Percentiles rank a stretch among this genome's conserved stretches.
Conservation (phyloP, 2,797 vertebrate species). For the Muraenolepis orangiensis region DNA sequence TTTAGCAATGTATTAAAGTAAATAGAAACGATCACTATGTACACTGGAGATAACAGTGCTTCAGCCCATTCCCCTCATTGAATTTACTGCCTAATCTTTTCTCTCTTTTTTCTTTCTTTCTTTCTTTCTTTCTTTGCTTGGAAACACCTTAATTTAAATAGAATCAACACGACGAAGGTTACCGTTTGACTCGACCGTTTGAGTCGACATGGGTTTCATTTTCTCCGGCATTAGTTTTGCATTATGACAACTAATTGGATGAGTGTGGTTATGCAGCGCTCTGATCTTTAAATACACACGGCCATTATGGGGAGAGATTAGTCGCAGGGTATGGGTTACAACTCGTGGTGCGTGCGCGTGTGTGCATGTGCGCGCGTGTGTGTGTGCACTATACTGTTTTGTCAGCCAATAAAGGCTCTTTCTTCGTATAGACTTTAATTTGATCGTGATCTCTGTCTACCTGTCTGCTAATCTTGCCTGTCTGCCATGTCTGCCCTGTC, state of each 20-base stretch:
- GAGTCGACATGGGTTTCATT: slow-evolving; percentile 25
- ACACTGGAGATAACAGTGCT: not conserved
- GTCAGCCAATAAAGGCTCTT: not conserved
- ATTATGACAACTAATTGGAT: slow-evolving; percentile 35
- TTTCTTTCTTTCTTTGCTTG: not conserved
- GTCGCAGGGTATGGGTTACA: slow-evolving; percentile 30
- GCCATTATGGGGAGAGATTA: slow-evolving; percentile 33
- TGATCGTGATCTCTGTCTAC: not conserved
- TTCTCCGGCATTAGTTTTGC: slow-evolving; percentile 29
- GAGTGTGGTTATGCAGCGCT: not conserved
- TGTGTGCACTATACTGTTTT: slow-evolving; percentile 18
- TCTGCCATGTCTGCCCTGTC: slow-evolving; percentile 25
- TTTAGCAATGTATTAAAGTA: not conserved
- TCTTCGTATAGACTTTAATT: not conserved
- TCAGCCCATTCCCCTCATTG: not conserved
- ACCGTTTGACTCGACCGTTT: slow-evolving; percentile 35
- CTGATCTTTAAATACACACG: slow-evolving; percentile 4
- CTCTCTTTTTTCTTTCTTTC: too few species aligned
- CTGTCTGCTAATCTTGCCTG: not conserved
- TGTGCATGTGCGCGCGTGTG: slow-evolving; percentile 41
- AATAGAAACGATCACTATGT: not conserved
- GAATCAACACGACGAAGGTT: slow-evolving; percentile 10
- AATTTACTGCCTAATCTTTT: not conserved
- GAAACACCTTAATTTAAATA: not conserved
- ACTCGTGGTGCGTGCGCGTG: slow-evolving; percentile 37